Evolutionary conservation across 1,140 invertebrate genomes (phyloP).

Genomic region (Sarcophaga bullata): DNA sequence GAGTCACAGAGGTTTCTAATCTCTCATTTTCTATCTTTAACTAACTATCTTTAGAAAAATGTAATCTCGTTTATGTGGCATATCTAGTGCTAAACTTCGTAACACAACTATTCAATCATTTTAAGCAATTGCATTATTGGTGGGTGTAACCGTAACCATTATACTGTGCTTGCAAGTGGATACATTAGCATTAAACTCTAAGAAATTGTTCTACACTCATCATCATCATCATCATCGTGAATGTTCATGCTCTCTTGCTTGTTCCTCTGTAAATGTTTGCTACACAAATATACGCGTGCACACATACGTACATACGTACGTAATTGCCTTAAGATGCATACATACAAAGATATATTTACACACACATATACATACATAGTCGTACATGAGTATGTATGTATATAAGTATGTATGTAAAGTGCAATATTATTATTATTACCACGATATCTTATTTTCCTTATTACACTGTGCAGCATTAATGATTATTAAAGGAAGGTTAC

Average conservation of each 20-base stretch:
- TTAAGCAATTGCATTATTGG: constrained; percentile 8
- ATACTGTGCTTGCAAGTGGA: neutral
- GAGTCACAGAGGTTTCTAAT: no score
- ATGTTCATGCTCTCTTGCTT: no score
- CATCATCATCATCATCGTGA: no score
- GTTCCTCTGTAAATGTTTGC: neutral
- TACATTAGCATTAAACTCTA: constrained; percentile 7
- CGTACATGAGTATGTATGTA: neutral
- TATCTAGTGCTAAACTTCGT: no score
- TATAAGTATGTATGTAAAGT: neutral
- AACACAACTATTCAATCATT: neutral
- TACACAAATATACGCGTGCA: neutral
- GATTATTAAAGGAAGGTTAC: no score
- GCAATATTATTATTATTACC: neutral
- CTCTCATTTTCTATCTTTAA: no score
- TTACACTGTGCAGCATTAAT: neutral
- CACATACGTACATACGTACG: neutral
- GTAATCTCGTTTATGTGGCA: no score
- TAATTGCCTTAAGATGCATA: no score
- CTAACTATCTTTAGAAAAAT: no score
- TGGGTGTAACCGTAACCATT: constrained; percentile 4
- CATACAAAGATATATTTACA: no score
- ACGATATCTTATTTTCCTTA: neutral
- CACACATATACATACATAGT: neutral
- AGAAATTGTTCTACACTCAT: neutral